Base-by-base conservation (phyloP, 2,113 vertebrate species). In the Onychostoma macrolepis region DNA sequence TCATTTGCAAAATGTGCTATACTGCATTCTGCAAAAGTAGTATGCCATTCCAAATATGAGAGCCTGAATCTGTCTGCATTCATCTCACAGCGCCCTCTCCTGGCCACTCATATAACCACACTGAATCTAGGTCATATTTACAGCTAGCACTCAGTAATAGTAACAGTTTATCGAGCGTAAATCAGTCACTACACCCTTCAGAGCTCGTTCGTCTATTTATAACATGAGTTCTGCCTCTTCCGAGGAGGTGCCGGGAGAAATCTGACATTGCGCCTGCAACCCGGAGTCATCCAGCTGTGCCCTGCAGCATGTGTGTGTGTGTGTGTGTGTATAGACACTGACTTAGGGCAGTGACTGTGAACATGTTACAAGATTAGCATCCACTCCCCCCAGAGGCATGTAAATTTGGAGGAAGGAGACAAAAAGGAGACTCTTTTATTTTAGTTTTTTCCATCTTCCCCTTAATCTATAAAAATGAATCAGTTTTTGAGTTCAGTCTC, bases 71-170 rank as follows among this genome's bases (percentile, higher is more conserved):
- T 38, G 56, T 17, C 38, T 71, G 48, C 19, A 45, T 79, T 80
- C 81, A 72, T 80, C 87, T 71, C 71, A 88, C 38, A 87, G 82
- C 82, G n/a, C 89, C 85, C 76, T 90, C 89, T 90, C 7, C 89
- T 90, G 89, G 87, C 48, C 43, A 50, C 56, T 33, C 17, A 78
- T 26, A 63, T 15, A 56, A n/a, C 28, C 12, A 56, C 19, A 9
- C 38, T 78, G 26, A 71, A 87, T 50, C 17, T 72, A 58, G 50
- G 53, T 88, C 82, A 82, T 19, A 38, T 69, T 58, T 38, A 56
- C 36, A 83, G 79, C 41, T 38, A 36, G 56, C 24, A 4, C 56
- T 83, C 63, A 50, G 28, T 71, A 83, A 69, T 71, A 33, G 63
- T 69, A 33, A 50, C 38, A 36, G 63, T 71, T 71, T 50, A 50